phyloP scores from a whole-genome alignment of 2,113 vertebrate genomes.

The Phylloscopus trochiloides region DNA sequence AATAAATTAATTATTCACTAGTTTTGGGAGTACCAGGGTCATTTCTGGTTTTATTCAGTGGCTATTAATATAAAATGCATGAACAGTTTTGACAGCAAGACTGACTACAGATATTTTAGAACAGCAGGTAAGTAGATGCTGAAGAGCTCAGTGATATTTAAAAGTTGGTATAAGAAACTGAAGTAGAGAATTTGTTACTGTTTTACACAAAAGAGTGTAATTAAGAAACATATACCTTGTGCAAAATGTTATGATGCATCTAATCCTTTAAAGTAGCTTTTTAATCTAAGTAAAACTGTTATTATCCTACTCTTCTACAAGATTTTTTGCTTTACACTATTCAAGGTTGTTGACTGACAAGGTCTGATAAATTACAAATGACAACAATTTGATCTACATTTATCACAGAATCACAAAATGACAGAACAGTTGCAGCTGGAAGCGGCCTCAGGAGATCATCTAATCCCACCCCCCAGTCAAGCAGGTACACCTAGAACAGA shows the following conservation, averaged over 20 bases:
- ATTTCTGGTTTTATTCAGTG: neutral
- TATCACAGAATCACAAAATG: neutral
- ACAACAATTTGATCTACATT: neutral
- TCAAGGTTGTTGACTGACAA: neutral
- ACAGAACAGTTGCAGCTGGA: neutral
- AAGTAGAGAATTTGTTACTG: neutral
- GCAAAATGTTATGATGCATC: neutral
- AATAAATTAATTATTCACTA: slow-evolving; percentile 18
- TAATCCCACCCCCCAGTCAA: neutral
- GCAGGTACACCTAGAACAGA: neutral
- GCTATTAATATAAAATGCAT: neutral
- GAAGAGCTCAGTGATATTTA: neutral
- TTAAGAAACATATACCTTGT: neutral
- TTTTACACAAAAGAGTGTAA: neutral
- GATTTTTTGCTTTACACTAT: neutral
- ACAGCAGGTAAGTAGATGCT: neutral
- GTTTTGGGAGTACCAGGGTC: neutral
- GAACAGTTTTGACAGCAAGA: neutral
- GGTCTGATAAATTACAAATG: neutral
- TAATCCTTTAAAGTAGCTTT: neutral
- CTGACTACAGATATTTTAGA: neutral
- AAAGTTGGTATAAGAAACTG: neutral
- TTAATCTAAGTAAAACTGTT: neutral
- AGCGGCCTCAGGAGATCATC: neutral
- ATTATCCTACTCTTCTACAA: neutral